Percentiles rank a stretch among this genome's conserved stretches.
Evolutionary conservation across 92 coral and sea anemone species (phyloP).

Genomic region (Bergia sp.): DNA sequence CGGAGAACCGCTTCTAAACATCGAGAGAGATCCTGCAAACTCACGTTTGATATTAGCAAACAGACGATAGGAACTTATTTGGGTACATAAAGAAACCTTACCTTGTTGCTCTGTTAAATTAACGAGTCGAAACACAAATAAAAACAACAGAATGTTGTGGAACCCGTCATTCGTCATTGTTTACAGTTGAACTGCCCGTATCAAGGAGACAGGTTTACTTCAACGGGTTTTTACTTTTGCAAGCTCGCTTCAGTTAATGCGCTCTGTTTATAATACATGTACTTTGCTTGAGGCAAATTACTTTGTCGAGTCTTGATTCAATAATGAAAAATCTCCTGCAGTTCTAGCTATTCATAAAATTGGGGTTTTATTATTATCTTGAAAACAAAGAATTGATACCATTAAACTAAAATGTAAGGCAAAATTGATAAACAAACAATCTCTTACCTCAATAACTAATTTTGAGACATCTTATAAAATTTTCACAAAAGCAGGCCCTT

Average conservation of each 20-base stretch:
- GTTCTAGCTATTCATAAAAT: neutral
- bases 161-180: slow-evolving; percentile 2
- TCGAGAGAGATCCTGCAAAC: no score
- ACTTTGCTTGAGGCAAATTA: neutral
- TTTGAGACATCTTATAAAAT: no score
- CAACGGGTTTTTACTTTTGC: neutral
- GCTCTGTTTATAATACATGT: neutral
- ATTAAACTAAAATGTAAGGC: no score
- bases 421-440: no score
- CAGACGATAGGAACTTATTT: no score
- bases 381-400: no score
- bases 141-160: neutral
- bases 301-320: neutral
- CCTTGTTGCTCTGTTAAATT: neutral
- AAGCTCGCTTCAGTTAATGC: neutral
- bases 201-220: neutral
- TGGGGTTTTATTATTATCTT: no score
- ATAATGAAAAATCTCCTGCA: neutral
- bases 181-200: neutral
- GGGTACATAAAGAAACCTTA: neutral
- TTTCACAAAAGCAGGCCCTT: neutral
- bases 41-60: no score
- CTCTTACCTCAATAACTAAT: no score
- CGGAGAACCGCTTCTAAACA: no score
- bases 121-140: slow-evolving; percentile 10